Conservation (phyloP, 2,888 invertebrate species). For the Tinea pellionella region DNA sequence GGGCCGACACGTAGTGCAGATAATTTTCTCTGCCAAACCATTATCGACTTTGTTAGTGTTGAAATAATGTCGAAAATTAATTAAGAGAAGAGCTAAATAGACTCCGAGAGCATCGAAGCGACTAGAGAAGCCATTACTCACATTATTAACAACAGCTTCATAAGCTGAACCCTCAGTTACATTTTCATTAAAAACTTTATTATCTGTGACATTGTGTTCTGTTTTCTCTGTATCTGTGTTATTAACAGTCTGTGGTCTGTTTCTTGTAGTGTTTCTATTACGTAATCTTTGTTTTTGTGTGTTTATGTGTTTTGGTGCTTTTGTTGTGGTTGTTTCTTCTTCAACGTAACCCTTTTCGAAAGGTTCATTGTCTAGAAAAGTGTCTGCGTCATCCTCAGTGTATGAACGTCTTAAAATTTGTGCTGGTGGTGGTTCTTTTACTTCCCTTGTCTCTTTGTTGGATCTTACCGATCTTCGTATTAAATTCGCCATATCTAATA, state of each 20-base stretch:
- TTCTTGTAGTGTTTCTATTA: constrained; percentile 15
- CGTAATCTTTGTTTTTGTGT: constrained; percentile 23
- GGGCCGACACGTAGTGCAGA: no score
- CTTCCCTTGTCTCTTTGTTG: constrained; percentile 44
- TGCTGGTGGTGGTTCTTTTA: constrained; percentile 24
- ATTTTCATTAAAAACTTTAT: constrained; percentile 36
- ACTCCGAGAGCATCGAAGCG: no score
- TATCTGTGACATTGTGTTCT: constrained; percentile 16
- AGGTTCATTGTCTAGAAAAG: constrained; percentile 35
- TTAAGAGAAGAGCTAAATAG: no score
- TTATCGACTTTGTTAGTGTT: no score
- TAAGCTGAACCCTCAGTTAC: not conserved
- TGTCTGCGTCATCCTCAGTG: constrained; percentile 33
- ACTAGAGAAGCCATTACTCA: no score
- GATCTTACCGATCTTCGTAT: constrained; percentile 62
- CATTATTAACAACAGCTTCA: constrained; percentile 24
- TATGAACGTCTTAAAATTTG: constrained; percentile 40
- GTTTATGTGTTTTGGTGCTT: constrained; percentile 21
- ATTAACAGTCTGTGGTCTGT: constrained; percentile 17
- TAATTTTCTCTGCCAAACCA: no score
- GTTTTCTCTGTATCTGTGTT: constrained; percentile 17
- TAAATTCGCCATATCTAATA: constrained; percentile 74
- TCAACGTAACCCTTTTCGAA: constrained; percentile 36
- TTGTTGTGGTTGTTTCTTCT: constrained; percentile 22
- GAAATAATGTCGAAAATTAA: no score